A percentile compares a stretch with the other conserved stretches of the same genome.
Evolutionary conservation across 2,888 invertebrate species (phyloP).

Genomic region (Oxystoma pomonae): DNA sequence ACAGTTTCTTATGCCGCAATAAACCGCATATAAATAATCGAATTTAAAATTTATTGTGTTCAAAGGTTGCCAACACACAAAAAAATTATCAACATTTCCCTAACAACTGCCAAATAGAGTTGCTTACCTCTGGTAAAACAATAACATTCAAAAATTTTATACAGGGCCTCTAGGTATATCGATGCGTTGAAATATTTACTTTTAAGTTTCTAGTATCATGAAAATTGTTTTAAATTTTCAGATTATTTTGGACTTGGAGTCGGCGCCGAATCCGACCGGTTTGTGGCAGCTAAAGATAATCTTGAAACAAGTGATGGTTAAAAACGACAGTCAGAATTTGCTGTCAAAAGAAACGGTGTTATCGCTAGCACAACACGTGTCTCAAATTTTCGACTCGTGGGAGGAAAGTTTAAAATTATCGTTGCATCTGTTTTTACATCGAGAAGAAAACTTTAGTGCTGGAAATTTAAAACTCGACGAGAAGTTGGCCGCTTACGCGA

Average conservation of each 20-base stretch:
- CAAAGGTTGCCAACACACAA: no score
- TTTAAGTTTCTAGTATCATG: no score
- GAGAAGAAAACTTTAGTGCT: constrained; percentile 23
- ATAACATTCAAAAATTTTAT: no score
- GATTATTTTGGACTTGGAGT: constrained; percentile 37
- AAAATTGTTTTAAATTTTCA: no score
- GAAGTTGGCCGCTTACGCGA: constrained; percentile 52
- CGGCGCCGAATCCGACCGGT: constrained; percentile 54
- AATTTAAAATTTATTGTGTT: no score
- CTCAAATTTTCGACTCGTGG: constrained; percentile 54
- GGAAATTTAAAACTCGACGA: constrained; percentile 45
- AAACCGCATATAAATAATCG: no score
- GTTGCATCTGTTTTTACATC: constrained; percentile 50
- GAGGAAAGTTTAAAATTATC: constrained; percentile 40
- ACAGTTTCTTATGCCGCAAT: no score
- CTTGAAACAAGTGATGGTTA: constrained; percentile 51
- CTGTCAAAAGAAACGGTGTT: constrained; percentile 59
- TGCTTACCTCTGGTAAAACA: no score
- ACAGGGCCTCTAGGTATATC: no score
- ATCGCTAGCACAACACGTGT: constrained; percentile 57
- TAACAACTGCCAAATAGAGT: no score
- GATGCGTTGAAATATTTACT: no score
- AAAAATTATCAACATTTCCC: no score
- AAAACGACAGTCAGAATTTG: constrained; percentile 45
- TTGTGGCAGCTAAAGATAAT: constrained; percentile 73